Conservation (phyloP, 2,888 invertebrate species). For the Drosophila buzzatii region DNA sequence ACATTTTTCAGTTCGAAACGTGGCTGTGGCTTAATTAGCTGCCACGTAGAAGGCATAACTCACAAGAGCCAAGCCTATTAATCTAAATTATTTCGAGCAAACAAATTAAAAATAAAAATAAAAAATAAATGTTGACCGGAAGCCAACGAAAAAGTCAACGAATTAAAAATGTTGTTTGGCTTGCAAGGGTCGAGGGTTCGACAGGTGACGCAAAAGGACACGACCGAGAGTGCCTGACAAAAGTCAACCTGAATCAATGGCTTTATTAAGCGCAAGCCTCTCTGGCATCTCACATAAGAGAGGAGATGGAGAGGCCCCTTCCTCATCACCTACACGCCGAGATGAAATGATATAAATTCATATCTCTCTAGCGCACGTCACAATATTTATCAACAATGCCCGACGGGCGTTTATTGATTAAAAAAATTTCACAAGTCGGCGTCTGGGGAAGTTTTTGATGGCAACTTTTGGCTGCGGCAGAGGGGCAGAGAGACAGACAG, state of each 20-base stretch:
- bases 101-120: conserved; percentile 68
- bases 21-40: conserved; percentile 60
- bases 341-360: conserved; percentile 61
- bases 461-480: background rate
- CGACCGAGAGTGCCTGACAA: conserved; percentile 4
- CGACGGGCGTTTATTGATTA: conserved; percentile 71
- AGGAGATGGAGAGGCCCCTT: background rate
- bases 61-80: conserved; percentile 50
- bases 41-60: conserved; percentile 20
- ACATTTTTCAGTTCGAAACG: conserved; percentile 44
- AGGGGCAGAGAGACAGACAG: background rate
- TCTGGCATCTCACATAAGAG: background rate
- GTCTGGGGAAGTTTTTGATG: conserved; percentile 3
- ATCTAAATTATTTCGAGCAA: conserved; percentile 72
- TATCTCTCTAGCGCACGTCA: conserved; percentile 46
- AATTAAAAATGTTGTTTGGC: conserved; percentile 56
- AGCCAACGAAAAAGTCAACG: conserved; percentile 59
- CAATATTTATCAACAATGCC: conserved; percentile 73
- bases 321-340: background rate
- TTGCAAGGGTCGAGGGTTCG: conserved; percentile 35
- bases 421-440: conserved; percentile 59
- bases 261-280: conserved; percentile 57
- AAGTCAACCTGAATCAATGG: conserved; percentile 59
- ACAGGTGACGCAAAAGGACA: conserved; percentile 58
- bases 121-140: conserved; percentile 60